Evolutionary conservation across 2,888 invertebrate species (phyloP), one percentile per base, ranked within the genome.

Genomic region (Baronia brevicornis): DNA sequence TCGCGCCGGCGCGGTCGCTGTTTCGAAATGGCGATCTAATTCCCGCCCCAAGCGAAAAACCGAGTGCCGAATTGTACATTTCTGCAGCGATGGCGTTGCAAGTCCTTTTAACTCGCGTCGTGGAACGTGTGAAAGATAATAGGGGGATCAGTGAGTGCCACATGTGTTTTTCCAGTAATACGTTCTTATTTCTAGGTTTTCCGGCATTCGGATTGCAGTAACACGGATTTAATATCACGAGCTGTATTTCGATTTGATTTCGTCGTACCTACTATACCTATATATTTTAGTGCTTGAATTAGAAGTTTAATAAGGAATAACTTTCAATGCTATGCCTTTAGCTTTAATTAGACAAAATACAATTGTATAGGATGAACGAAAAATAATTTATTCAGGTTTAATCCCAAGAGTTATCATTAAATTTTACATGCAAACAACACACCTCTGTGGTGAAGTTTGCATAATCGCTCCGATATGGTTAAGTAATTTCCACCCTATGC

Each of bases 1-100:
- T 36, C 36, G 36, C 36, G 36, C 36, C 36, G 36, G 36, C 36
- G 36, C 31, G 31, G 19, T 31, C 36, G 36, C 31, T 31, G 36
- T 36, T 36, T 36, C 31, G 32, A 36, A 28, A 36, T 36, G 36
- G 36, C 36, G 31, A 27, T 31, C 27, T 36, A 24, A 36, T 36
- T 28, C 36, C 36, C 36, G 36, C 36, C 36, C 31, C 19, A 11
- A 23, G 27, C 36, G 19, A 29, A 31, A 31, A 23, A 22, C 12
- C 10, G 28, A 19, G 3, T 19, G 12, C 1, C n/a, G 19, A 3
- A 15, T 15, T 18, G 27, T 10, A 8, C n/a, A 28, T 18, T 19
- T 20, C 2, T n/a, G n/a, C 14, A 14, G 18, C 14, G 10, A 36
- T 36, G 36, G 36, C 36, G 18, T 23, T 36, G 3, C 27, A 36